Conservation (phyloP, 1,140 invertebrate species). For the Lasioglossum albipes region DNA sequence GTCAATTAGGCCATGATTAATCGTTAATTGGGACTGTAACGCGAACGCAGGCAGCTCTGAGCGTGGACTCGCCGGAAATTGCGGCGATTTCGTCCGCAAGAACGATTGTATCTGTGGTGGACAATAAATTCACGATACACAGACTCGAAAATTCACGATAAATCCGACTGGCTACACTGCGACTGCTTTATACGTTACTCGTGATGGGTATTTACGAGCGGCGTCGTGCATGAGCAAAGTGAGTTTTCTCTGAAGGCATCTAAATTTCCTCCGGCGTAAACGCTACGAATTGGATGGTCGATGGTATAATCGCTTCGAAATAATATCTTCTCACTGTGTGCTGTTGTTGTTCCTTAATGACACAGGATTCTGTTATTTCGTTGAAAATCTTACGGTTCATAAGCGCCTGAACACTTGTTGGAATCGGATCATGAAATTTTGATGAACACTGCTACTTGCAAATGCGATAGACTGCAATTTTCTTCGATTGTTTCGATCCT, state of each 20-base stretch:
- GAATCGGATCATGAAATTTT: no score
- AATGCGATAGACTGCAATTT: no score
- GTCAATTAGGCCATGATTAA: slow-evolving; percentile 29
- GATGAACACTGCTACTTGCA: no score
- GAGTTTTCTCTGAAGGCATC: slow-evolving; percentile 19
- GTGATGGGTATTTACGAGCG: slow-evolving; percentile 23
- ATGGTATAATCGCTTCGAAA: not conserved
- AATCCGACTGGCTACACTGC: not conserved
- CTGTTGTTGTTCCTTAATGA: not conserved
- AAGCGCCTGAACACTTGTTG: no score
- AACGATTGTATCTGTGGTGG: slow-evolving; percentile 12
- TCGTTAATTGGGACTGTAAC: slow-evolving; percentile 30
- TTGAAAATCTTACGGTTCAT: no score
- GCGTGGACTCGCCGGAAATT: slow-evolving; percentile 30
- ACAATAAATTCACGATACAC: slow-evolving; percentile 36
- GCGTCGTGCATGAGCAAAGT: not conserved
- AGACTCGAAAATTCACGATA: slow-evolving; percentile 32
- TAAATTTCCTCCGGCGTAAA: not conserved
- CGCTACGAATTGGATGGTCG: not conserved
- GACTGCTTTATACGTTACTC: not conserved
- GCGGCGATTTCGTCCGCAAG: slow-evolving; percentile 29
- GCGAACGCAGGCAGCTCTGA: not conserved
- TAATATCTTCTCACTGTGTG: not conserved
- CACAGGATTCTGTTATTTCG: no score
- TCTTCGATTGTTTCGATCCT: no score